phyloP scores from a whole-genome alignment of 1,140 invertebrate species.

The Pollicipes pollicipes region DNA sequence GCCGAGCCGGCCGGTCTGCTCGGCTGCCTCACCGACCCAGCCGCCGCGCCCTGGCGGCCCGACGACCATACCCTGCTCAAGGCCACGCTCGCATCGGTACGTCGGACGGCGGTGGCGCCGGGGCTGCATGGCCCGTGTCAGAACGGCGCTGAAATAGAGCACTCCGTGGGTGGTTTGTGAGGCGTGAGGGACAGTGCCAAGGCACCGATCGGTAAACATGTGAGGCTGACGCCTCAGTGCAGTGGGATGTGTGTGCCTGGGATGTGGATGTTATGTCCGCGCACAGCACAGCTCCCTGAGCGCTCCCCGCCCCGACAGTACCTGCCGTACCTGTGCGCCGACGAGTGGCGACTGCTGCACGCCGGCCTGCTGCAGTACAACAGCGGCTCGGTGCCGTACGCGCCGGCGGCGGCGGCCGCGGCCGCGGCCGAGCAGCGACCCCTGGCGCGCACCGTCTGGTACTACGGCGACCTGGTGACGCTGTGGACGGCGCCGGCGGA shows the following conservation, averaged over 20 bases:
- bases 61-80: background rate
- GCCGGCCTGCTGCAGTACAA: background rate
- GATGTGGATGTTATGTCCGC: too few relatives aligned
- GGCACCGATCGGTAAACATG: too few relatives aligned
- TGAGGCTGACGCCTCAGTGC: background rate
- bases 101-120: too few relatives aligned
- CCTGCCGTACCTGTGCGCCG: background rate
- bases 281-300: too few relatives aligned
- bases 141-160: too few relatives aligned
- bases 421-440: background rate
- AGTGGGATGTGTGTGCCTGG: background rate
- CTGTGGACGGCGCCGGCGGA: background rate
- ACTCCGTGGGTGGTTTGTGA: too few relatives aligned
- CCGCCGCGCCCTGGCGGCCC: background rate
- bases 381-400: background rate
- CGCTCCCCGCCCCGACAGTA: background rate
- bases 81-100: background rate
- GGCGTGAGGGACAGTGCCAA: too few relatives aligned
- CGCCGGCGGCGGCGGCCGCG: too few relatives aligned
- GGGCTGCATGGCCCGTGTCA: background rate
- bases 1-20: background rate
- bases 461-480: background rate
- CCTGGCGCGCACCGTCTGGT: background rate
- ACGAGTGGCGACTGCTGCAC: background rate
- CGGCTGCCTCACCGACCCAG: background rate